Evolutionary conservation across 2,113 vertebrate genomes (phyloP), one percentile per base, ranked within the genome.

Genomic region (Clinocottus analis): DNA sequence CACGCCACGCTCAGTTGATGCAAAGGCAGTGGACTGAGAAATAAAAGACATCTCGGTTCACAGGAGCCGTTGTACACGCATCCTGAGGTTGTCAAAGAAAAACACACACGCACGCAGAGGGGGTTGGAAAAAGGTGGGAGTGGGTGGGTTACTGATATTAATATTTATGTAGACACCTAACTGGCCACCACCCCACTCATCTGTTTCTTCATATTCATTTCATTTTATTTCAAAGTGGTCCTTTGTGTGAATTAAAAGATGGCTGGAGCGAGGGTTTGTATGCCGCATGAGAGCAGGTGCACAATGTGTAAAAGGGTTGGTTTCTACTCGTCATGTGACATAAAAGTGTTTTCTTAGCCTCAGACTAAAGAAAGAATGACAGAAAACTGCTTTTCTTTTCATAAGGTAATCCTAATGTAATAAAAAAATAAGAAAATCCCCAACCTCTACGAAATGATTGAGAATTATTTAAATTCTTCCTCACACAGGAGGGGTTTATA

Each of bases 11-110:
- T 93, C 90, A 88, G 87, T 71, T 87, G 85, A 86, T 85, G 87
- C 88, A 89, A 83, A 90, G 82, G 65, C 91, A 84, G 90, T 91
- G 90, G 92, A 92, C 90, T 93, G 93, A 92, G 91, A 94, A 93
- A 92, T 93, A 90, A 94, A 93, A 93, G 91, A 91, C 90, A 90
- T 89, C 87, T 88, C 85, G 90, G 87, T 90, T 93, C 91, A 92
- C 85, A 76, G 90, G 88, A 90, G 90, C 83, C 63, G 85, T 86
- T 88, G 85, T 92, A 93, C 90, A 92, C 79, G 87, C 90, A 85
- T 88, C 84, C 90, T 74, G 85, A 90, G 90, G 77, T 89, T 93
- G 92, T 93, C 92, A 93, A 87, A 83, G 67, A 70, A 79, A 87
- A 74, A 83, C 45, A 87, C 45, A 87, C 64, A 87, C 85, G 85